phyloP scores from a whole-genome alignment of 64 coral and sea anemone species.

The Pachyseris speciosa region DNA sequence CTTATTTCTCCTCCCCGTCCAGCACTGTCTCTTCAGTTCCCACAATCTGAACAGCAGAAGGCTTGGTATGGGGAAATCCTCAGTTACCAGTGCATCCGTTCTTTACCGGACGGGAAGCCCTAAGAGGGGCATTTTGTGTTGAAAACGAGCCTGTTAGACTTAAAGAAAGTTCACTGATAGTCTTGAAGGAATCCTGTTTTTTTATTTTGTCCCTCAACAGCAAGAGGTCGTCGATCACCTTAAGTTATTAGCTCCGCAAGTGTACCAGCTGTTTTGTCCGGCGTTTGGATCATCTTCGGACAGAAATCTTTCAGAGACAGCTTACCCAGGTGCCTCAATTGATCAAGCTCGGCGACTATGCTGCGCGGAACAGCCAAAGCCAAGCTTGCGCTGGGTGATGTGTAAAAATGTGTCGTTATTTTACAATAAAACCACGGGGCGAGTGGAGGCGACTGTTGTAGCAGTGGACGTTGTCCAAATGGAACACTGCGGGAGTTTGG shows the following conservation, averaged over 20 bases:
- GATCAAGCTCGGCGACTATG: conserved; percentile 5
- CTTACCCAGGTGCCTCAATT: background rate
- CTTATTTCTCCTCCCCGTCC: too few species aligned
- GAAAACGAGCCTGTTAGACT: too few species aligned
- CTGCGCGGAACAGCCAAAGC: background rate
- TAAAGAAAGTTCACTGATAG: background rate
- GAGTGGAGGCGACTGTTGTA: background rate
- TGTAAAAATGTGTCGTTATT: conserved; percentile 14
- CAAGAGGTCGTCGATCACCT: conserved; percentile 12
- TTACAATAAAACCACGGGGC: conserved; percentile 8
- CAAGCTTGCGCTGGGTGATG: conserved; percentile 10
- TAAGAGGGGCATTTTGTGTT: too few species aligned
- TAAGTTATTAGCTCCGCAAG: background rate
- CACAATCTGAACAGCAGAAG: too few species aligned
- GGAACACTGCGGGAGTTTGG: conserved; percentile 23
- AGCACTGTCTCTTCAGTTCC: too few species aligned
- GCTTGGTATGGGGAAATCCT: too few species aligned
- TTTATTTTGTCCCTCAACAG: background rate
- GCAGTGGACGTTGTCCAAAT: conserved; percentile 23
- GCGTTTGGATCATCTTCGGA: conserved; percentile 23
- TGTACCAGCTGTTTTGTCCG: conserved; percentile 38
- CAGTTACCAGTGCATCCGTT: too few species aligned
- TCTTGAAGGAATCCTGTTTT: too few species aligned
- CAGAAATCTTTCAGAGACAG: background rate
- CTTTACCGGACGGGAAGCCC: too few species aligned